A percentile compares a stretch with the other conserved stretches of the same genome.
Evolutionary conservation across 2,113 vertebrate genomes (phyloP).

Genomic region (Poicephalus meyeri): DNA sequence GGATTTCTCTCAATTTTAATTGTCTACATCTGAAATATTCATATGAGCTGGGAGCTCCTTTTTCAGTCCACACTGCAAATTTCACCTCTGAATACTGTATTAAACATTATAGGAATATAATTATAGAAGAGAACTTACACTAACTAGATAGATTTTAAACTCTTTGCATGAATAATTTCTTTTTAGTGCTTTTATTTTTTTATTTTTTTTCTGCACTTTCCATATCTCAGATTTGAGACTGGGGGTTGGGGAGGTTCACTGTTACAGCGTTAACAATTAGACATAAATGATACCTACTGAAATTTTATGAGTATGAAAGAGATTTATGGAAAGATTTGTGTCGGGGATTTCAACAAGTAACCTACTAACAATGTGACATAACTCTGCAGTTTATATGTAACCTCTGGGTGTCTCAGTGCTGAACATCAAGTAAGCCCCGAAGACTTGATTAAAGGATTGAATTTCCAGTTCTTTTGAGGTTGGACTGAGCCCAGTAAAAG

Average conservation of each 20-base stretch:
- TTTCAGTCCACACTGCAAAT: background rate
- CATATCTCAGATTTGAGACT: background rate
- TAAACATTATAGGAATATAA: background rate
- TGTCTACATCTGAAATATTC: background rate
- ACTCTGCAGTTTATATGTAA: background rate
- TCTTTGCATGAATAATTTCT: background rate
- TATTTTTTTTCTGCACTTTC: background rate
- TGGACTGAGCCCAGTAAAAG: background rate
- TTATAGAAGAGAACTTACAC: background rate
- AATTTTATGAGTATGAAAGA: background rate
- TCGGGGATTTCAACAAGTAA: background rate
- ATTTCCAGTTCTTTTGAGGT: background rate
- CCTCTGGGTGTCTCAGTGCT: background rate
- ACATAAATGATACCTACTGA: background rate
- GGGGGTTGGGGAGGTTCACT: fast-evolving
- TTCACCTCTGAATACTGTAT: background rate
- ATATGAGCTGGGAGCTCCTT: background rate
- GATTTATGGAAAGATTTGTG: background rate
- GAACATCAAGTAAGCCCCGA: background rate
- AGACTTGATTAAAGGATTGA: background rate
- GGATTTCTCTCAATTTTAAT: background rate
- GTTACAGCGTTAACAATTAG: background rate
- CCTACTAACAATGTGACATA: background rate
- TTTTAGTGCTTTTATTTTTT: background rate
- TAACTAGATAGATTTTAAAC: background rate